Evolutionary conservation across 2,888 invertebrate species (phyloP), one percentile per base, ranked within the genome.

Genomic region (Erynnis tages): DNA sequence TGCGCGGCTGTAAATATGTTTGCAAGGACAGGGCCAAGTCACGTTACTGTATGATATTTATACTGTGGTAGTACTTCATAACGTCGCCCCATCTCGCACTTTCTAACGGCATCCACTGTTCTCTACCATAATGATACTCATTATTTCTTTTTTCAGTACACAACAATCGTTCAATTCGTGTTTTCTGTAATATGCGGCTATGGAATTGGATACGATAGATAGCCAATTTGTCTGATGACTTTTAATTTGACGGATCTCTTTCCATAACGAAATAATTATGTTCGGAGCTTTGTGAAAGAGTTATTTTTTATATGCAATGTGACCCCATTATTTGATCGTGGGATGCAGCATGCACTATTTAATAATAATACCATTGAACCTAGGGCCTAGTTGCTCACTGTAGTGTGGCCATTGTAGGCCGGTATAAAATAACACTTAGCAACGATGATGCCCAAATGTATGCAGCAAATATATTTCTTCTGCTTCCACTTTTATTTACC

Each of bases 41-140:
- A n/a, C n/a, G n/a, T n/a, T n/a, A n/a, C n/a, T n/a, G n/a, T n/a
- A n/a, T n/a, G n/a, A n/a, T n/a, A n/a, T n/a, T n/a, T n/a, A n/a
- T n/a, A n/a, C n/a, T n/a, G n/a, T n/a, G n/a, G n/a, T n/a, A n/a
- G 55, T 52, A 54, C 46, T 57, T 53, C 53, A 54, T 50, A 50
- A 41, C 44, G 34, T 54, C 54, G 53, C 53, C 30, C 17, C 34
- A 32, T 57, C 52, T 52, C 30, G 40, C 23, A 58, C 61, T 64
- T 61, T 62, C 63, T 63, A 66, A 60, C 58, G 60, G 62, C 50
- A 30, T 53, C 52, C 45, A 52, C 43, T 59, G 57, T 63, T 60
- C 54, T 56, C 58, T 58, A 45, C 45, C 54, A 58, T 61, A 61
- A 63, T 65, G 55, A 63, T 57, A 58, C 56, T 57, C 47, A 58